Evolutionary conservation across 2,113 vertebrate genomes (phyloP), one percentile per base, ranked within the genome.

Genomic region (Oncorhynchus clarkii): DNA sequence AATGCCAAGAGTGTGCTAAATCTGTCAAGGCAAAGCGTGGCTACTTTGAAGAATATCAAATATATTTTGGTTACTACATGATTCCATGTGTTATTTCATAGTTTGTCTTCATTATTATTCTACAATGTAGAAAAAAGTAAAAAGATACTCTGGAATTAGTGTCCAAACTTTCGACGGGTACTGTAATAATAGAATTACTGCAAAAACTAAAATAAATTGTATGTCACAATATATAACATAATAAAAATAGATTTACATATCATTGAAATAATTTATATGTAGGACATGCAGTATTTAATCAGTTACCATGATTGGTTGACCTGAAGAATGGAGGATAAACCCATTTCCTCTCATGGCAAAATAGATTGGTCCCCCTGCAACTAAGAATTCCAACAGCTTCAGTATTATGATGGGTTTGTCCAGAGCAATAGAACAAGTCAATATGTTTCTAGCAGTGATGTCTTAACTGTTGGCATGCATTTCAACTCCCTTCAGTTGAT

Each of bases 201-300:
- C 27, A 27, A 27, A 27, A 27, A 27, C 3, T 27, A 27, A 27
- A 27, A 27, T 0, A 27, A 27, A 27, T 27, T 27, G 27, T 27
- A 16, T 66, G 7, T 67, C 65, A 67, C 24, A 27, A 67, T 67
- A 70, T 68, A 20, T 7, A 67, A 31, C 39, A 67, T 70, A 22
- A 45, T 45, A 16, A 31, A 68, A 39, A 68, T 68, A 68, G 29
- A 48, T 70, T 70, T 70, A 45, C 39, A 70, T 70, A 70, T 31
- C 8, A 51, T 20, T 26, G 4, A 49, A 20, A 70, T 49, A 8
- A 45, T 70, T 45, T 3, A 5, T 8, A 48, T 29, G 34, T 48
- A 70, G 45, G 68, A 69, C 20, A 34, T 69, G 67, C 67, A 39
- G 67, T 22, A 69, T 68, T 48, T 20, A 39, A 49, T 39, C 34